A percentile compares a stretch with the other conserved stretches of the same genome.
Conservation (phyloP, 2,113 vertebrate species). For the Sorex araneus region DNA sequence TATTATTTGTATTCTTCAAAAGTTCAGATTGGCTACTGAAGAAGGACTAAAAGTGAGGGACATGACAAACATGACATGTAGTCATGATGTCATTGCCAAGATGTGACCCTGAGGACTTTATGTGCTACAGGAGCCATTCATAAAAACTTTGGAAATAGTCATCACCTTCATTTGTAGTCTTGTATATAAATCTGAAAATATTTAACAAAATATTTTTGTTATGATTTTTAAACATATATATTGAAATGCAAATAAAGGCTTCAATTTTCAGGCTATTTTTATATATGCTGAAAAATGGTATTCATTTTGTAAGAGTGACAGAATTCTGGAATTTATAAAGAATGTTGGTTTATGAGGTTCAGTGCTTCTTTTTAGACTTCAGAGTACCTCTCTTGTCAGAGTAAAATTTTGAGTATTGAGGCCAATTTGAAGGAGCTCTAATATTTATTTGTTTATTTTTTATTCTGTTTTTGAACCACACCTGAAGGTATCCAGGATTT, state of each 20-base stretch:
- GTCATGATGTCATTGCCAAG: not conserved
- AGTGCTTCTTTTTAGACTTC: not conserved
- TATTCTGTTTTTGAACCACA: no score
- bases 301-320: not conserved
- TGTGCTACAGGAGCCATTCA: not conserved
- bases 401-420: not conserved
- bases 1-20: no score
- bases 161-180: not conserved
- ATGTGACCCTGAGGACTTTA: not conserved
- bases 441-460: not conserved
- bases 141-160: not conserved
- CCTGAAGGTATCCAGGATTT: no score
- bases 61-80: not conserved
- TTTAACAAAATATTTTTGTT: no score
- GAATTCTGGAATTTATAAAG: not conserved
- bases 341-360: no score
- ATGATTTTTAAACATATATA: no score
- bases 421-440: not conserved
- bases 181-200: not conserved
- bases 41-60: constrained; percentile 4
- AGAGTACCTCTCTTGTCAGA: not conserved
- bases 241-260: not conserved
- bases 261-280: not conserved
- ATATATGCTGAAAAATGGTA: not conserved
- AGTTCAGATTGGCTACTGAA: not conserved